These are phyloP conservation scores for Acleris literana DNA, from an alignment of 2,888 invertebrate genomes.

Conservation along the genomic window DNA sequence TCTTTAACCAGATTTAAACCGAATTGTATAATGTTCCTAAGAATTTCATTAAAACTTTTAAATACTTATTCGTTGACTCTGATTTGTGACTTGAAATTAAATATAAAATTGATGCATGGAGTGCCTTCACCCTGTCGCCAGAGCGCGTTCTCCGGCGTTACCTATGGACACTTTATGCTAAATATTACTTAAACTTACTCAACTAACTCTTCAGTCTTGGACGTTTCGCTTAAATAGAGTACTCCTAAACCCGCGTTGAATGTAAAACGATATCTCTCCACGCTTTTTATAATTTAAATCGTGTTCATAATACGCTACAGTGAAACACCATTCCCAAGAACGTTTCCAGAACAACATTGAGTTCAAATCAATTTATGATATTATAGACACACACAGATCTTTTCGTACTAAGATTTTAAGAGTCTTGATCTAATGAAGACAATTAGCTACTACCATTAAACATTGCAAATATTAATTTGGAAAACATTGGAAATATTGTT, in stretches of 20 bases:
- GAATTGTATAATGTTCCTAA: not conserved
- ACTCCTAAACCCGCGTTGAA: constrained; percentile 82
- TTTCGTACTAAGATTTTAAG: constrained; percentile 45
- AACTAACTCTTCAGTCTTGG: constrained; percentile 83
- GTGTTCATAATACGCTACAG: constrained; percentile 50
- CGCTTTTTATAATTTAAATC: constrained; percentile 46
- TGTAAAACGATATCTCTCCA: constrained; percentile 59
- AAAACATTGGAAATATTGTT: constrained; percentile 49
- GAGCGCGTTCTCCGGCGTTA: constrained; percentile 57
- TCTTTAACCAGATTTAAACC: not conserved
- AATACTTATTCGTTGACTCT: constrained; percentile 77
- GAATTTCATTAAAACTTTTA: constrained; percentile 64
- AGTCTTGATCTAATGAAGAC: constrained; percentile 40
- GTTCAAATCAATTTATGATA: constrained; percentile 37
- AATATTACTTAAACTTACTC: constrained; percentile 80
- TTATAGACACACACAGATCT: constrained; percentile 50
- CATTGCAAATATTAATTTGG: constrained; percentile 41
- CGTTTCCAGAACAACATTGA: constrained; percentile 38
- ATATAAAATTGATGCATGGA: constrained; percentile 12
- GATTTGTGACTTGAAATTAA: constrained; percentile 72
- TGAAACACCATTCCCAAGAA: constrained; percentile 51
- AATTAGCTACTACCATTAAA: constrained; percentile 46
- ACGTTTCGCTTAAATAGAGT: constrained; percentile 83
- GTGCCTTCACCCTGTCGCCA: constrained; percentile 15
- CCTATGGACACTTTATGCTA: constrained; percentile 81